phyloP scores from a whole-genome alignment of 1,140 invertebrate genomes.

The Pachypeltis micranthus region DNA sequence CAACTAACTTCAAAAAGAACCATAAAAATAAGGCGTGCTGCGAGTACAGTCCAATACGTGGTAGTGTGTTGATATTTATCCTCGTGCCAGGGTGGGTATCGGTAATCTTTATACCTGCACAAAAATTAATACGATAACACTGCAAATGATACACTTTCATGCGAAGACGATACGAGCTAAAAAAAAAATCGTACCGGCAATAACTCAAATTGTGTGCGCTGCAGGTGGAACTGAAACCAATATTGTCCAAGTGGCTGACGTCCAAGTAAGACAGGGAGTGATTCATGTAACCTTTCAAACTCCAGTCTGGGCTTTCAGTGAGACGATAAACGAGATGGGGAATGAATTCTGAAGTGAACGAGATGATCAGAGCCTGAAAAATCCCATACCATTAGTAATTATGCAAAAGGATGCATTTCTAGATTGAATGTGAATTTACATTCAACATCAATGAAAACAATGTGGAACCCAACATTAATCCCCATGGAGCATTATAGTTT shows the following conservation, averaged over 20 bases:
- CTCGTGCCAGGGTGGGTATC: slow-evolving; percentile 51
- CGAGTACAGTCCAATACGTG: slow-evolving; percentile 84
- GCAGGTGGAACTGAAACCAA: no score
- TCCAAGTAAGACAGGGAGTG: slow-evolving; percentile 73
- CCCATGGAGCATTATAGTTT: no score
- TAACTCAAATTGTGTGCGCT: no score
- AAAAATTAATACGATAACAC: no score
- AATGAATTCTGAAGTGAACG: slow-evolving; percentile 96
- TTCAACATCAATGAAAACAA: no score
- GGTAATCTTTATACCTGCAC: slow-evolving; percentile 71
- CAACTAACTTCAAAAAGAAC: slow-evolving; percentile 81
- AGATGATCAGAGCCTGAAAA: slow-evolving; percentile 89
- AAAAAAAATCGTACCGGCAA: no score
- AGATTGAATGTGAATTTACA: no score
- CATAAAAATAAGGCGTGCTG: slow-evolving; percentile 77
- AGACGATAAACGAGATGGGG: slow-evolving; percentile 75
- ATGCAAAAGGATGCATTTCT: no score
- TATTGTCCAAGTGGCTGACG: slow-evolving; percentile 44
- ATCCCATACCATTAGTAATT: no score
- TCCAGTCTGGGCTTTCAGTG: slow-evolving; percentile 44
- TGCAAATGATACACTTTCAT: no score
- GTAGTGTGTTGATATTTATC: slow-evolving; percentile 56
- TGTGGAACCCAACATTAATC: no score
- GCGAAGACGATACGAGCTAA: no score
- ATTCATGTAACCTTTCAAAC: slow-evolving; percentile 66